Percentiles rank a stretch among this genome's conserved stretches.
Conservation (phyloP, 2,888 invertebrate genomes). For the Philopedon plagiatum region DNA sequence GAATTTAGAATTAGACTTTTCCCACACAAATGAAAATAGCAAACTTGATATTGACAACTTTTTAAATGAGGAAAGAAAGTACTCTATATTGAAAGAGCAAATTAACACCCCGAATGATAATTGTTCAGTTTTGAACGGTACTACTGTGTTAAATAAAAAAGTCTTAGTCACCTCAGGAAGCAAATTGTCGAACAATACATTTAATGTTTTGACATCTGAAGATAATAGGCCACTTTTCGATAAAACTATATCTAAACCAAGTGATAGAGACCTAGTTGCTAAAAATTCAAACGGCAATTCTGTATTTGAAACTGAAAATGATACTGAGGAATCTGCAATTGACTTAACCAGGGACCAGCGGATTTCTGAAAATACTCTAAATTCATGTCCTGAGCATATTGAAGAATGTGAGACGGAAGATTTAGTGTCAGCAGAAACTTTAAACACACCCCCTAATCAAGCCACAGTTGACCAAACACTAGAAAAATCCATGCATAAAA, state of each 20-base stretch:
- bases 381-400: neutral
- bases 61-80: conserved; percentile 11
- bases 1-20: neutral
- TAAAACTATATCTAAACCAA: neutral
- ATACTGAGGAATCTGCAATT: neutral
- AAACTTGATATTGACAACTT: neutral
- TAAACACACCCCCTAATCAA: neutral
- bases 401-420: neutral
- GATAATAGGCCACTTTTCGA: neutral
- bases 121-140: too few species aligned
- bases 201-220: neutral
- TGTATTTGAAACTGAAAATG: neutral
- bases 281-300: neutral
- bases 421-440: neutral
- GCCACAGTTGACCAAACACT: neutral
- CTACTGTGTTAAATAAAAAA: too few species aligned
- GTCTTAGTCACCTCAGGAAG: neutral
- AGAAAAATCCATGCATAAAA: neutral
- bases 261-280: neutral
- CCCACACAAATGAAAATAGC: neutral
- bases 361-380: neutral
- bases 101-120: too few species aligned
- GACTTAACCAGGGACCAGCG: neutral
- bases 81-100: too few species aligned
- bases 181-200: neutral